Evolutionary conservation across 2,888 invertebrate species (phyloP), one percentile per base, ranked within the genome.

Genomic region (Thymelicus sylvestris): DNA sequence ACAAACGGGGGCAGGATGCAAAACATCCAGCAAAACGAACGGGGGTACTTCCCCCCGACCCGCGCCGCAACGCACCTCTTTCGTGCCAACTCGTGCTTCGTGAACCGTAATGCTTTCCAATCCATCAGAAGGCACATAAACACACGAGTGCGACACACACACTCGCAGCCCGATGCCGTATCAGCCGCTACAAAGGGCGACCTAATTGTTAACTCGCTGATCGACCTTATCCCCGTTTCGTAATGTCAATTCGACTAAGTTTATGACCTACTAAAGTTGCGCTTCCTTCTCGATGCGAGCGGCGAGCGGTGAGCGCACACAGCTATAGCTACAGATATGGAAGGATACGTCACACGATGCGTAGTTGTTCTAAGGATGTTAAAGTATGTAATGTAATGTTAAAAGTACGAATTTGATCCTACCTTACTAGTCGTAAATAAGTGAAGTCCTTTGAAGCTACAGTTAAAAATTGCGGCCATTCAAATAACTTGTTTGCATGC

Each of bases 211-310:
- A 68, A 63, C 57, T 68, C 41, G 68, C 62, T 47, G 68, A 63
- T 63, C 68, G 68, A 63, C 68, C 68, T 68, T 68, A 68, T 57
- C 68, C 68, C 68, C 68, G 57, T 68, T 68, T 68, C 68, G 50
- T 68, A 63, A 68, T 68, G 63, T 63, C 68, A 63, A 68, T 57
- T 44, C 62, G 47, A 66, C 63, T 63, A 68, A 67, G 50, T 67
- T 67, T 67, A 59, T 61, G 67, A 67, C 41, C 61, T 52, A 24
- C 7, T 61, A 24, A 38, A 38, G 50, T 67, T 67, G 61, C 61
- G 52, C 24, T 44, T 55, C 38, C 38, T 66, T 7, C 50, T 61
- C 48, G 39, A 1, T 38, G 15, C 39, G 60, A 48, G 7, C 55
- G 55, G 31, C 31, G 4, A 19, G 31, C 31, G 31, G 5, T 3